These are phyloP conservation scores for Physeter macrocephalus DNA, from an alignment of 2,113 vertebrate genomes.

Conservation along the genomic window DNA sequence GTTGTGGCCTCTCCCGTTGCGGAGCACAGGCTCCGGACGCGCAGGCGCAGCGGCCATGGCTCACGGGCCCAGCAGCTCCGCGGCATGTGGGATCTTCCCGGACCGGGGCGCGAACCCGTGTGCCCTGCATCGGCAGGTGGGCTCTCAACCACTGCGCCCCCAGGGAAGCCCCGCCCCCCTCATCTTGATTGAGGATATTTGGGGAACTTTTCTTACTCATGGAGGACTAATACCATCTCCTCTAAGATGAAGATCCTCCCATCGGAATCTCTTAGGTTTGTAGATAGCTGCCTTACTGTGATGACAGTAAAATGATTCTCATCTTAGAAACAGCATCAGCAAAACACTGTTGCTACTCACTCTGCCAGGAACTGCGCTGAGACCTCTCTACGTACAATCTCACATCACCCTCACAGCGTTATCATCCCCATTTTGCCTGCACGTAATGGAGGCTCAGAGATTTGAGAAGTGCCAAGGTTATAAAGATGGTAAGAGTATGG, in stretches of 20 bases:
- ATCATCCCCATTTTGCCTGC: not conserved
- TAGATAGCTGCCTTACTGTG: accelerated
- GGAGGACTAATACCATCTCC: accelerated
- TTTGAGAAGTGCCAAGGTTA: accelerated
- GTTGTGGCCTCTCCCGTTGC: too few relatives aligned
- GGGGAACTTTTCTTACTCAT: not conserved
- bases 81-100: too few relatives aligned
- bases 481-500: not conserved
- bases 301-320: not conserved
- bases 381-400: accelerated
- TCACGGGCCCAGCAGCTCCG: too few relatives aligned
- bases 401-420: accelerated
- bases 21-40: too few relatives aligned
- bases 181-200: accelerated
- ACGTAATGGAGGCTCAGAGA: not conserved
- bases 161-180: too few relatives aligned
- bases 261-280: not conserved
- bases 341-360: accelerated
- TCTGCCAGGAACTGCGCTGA: not conserved
- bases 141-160: too few relatives aligned
- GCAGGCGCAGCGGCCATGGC: too few relatives aligned
- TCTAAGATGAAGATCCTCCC: not conserved
- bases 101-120: too few relatives aligned
- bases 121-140: too few relatives aligned
- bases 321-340: not conserved